Base-by-base conservation (phyloP, 2,113 vertebrate species). In the Empidonax alnorum region DNA sequence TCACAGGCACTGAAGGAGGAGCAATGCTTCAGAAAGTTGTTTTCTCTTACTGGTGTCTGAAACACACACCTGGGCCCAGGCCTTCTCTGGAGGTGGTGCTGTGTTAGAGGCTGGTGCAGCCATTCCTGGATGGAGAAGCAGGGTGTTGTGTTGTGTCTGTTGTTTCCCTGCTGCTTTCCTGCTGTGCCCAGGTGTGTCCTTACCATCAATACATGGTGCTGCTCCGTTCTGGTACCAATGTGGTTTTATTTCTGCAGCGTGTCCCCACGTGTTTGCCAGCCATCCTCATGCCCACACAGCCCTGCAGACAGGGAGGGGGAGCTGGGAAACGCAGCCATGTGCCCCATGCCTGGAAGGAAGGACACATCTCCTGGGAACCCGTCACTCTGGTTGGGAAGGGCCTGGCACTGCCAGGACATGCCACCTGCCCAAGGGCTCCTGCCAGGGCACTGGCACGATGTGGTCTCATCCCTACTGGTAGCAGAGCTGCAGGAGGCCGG, bases 261-360 rank as follows among this genome's bases (percentile, higher is more conserved):
- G 76, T 33, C 19, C 65, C 41, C 0, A 0, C 5, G 56, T 5
- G 2, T 72, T 20, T 19, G 44, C 55, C 42, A 33, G 28, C 35
- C 30, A 21, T 77, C 19, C 18, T 0, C 0, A 10, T 6, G 5
- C 24, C 53, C 1, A 2, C 2, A 4, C 30, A 53, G 24, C 53
- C n/a, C 58, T 8, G 42, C 31, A 2, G 1, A 18, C 22, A 2
- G 0, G 6, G 18, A 6, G 18, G 22, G 42, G 4, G 44, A 42
- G 3, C 23, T 10, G 92, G 41, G 6, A 27, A 5, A 53, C 1
- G 4, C 0, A 1, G n/a, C 66, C 4, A 0, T 0, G 31, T 22
- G 59, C 41, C 47, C n/a, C 1, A 5, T 17, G 47, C 47, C 3
- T 4, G 31, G 46, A 19, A 47, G 44, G 59, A 53, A 67, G 79